phyloP scores from a whole-genome alignment of 2,888 invertebrate species.

The Troides oblongomaculatus region DNA sequence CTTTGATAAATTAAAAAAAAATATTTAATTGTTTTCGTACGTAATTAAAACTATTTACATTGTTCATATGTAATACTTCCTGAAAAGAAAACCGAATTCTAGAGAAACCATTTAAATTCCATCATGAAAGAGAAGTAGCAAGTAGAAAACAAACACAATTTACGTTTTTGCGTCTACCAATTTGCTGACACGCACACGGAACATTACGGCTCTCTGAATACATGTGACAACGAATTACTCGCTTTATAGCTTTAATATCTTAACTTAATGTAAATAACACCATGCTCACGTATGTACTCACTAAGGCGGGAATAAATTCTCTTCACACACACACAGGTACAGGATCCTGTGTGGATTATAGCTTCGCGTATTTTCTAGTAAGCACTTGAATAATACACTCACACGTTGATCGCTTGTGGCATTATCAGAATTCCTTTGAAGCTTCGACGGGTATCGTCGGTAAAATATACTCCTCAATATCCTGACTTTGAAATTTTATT shows the following conservation, averaged over 20 bases:
- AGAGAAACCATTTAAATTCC: background rate
- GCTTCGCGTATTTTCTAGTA: constrained; percentile 17
- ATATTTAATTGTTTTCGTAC: constrained; percentile 4
- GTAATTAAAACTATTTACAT: constrained; percentile 1
- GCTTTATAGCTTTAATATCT: constrained; percentile 66
- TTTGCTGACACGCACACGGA: constrained; percentile 35
- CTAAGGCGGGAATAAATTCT: constrained; percentile 48
- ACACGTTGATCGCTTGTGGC: constrained; percentile 13
- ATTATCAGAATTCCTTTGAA: constrained; percentile 21
- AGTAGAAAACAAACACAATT: constrained; percentile 15
- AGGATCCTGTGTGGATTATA: background rate
- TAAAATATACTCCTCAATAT: constrained; percentile 9
- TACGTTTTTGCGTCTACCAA: constrained; percentile 31
- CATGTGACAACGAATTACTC: constrained; percentile 55
- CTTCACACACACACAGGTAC: constrained; percentile 32
- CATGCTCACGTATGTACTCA: constrained; percentile 44
- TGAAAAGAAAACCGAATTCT: constrained; percentile 3
- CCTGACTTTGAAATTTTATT: constrained; percentile 6
- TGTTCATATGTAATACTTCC: constrained; percentile 8
- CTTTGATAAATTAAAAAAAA: background rate
- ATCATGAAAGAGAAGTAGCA: background rate
- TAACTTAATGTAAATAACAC: constrained; percentile 68
- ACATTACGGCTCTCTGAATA: constrained; percentile 41
- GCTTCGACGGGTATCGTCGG: constrained; percentile 13
- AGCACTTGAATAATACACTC: constrained; percentile 19